These are phyloP conservation scores for Cavia aperea DNA, from an alignment of 2,113 vertebrate genomes.

Conservation along the genomic window DNA sequence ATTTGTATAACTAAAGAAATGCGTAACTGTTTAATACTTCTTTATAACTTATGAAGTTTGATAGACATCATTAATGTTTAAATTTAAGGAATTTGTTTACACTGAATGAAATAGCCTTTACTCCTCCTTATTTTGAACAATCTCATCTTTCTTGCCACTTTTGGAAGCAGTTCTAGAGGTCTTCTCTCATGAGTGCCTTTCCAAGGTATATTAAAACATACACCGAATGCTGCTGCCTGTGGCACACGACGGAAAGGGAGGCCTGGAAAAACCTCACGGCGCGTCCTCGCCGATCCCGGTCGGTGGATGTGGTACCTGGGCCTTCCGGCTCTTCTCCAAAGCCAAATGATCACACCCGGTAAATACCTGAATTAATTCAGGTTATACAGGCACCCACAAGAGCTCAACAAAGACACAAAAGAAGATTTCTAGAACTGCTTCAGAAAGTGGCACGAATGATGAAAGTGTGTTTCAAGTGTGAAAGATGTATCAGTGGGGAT, in stretches of 20 bases:
- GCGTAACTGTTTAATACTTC: background rate
- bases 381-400: background rate
- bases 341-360: background rate
- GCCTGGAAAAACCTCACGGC: background rate
- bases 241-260: background rate
- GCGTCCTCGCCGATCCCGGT: background rate
- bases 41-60: background rate
- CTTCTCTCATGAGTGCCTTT: background rate
- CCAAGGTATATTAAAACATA: background rate
- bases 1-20: background rate
- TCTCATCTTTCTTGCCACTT: background rate
- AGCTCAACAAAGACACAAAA: background rate
- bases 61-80: background rate
- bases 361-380: background rate
- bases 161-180: background rate
- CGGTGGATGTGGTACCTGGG: background rate
- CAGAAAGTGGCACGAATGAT: background rate
- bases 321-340: background rate
- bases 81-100: background rate
- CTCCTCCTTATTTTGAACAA: background rate
- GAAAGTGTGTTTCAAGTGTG: background rate
- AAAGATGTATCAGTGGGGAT: background rate
- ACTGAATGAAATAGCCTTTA: background rate
- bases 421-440: background rate
- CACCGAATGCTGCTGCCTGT: background rate